Percentiles rank a stretch among this genome's conserved stretches.
These are phyloP conservation scores for Dolichomitus sp. DNA, from an alignment of 2,888 invertebrate species.

Conservation along the genomic window DNA sequence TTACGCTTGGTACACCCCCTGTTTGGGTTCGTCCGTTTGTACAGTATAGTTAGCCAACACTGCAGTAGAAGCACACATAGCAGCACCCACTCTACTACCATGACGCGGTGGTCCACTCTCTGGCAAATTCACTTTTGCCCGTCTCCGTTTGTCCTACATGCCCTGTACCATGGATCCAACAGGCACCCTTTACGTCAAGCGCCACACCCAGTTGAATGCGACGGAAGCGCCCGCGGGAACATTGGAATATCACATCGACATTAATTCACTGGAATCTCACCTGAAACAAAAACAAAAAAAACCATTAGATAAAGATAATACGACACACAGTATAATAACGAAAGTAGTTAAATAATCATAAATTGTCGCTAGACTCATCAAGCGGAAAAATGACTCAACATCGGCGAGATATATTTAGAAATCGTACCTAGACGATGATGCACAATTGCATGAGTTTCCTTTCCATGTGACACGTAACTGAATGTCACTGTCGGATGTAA, in stretches of 20 bases:
- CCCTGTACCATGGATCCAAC: slow-evolving; percentile 2
- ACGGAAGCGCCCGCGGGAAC: neutral
- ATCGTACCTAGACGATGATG: neutral
- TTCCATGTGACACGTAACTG: slow-evolving; percentile 6
- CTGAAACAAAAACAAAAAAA: slow-evolving; percentile 70
- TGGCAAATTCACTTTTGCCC: slow-evolving; percentile 73
- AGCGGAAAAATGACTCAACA: slow-evolving; percentile 3
- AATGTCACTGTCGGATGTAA: slow-evolving; percentile 29
- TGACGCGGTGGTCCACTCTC: slow-evolving; percentile 51
- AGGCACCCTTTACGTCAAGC: neutral
- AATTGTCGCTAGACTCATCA: slow-evolving; percentile 22
- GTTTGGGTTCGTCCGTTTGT: slow-evolving; percentile 41
- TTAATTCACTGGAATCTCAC: slow-evolving; percentile 61
- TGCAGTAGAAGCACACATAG: slow-evolving; percentile 32
- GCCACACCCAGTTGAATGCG: slow-evolving; percentile 1
- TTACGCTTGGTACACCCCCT: slow-evolving; percentile 76
- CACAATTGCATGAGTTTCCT: neutral
- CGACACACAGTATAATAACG: neutral
- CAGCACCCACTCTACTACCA: slow-evolving; percentile 15
- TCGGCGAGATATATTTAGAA: neutral
- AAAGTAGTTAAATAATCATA: neutral
- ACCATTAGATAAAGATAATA: slow-evolving; percentile 27
- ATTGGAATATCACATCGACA: slow-evolving; percentile 2
- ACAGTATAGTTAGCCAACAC: slow-evolving; percentile 38
- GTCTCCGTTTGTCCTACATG: slow-evolving; percentile 33